Evolutionary conservation across 2,113 vertebrate genomes (phyloP).

Genomic region (Daphoenositta chrysoptera): DNA sequence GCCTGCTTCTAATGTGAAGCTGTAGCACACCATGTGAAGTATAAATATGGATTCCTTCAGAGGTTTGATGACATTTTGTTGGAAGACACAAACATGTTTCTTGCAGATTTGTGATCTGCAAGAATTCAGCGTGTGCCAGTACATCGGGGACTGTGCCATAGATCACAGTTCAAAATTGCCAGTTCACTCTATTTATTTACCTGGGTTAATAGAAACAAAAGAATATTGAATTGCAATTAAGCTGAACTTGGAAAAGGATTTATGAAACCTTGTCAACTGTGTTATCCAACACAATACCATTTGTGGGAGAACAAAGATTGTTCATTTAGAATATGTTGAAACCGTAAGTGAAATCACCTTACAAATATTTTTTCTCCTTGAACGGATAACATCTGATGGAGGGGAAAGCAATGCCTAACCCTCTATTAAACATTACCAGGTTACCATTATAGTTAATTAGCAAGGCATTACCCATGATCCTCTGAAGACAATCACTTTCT

Average conservation of each 20-base stretch:
- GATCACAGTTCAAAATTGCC: slow-evolving; percentile 56
- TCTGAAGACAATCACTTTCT: slow-evolving; percentile 48
- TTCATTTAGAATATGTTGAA: slow-evolving; percentile 59
- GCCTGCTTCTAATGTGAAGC: slow-evolving; percentile 26
- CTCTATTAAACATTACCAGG: slow-evolving; percentile 35
- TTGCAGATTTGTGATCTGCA: slow-evolving; percentile 72
- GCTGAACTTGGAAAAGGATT: slow-evolving; percentile 49
- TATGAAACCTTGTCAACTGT: slow-evolving; percentile 51
- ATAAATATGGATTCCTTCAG: slow-evolving; percentile 60
- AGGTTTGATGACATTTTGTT: slow-evolving; percentile 67
- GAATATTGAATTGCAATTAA: slow-evolving; percentile 51
- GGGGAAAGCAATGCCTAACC: slow-evolving; percentile 14
- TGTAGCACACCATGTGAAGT: neutral
- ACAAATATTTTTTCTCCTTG: slow-evolving; percentile 58
- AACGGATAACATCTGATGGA: slow-evolving; percentile 56
- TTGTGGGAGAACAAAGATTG: slow-evolving; percentile 40
- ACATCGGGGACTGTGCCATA: slow-evolving; percentile 32
- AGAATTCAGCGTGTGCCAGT: slow-evolving; percentile 52
- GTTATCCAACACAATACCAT: slow-evolving; percentile 54
- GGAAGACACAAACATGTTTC: slow-evolving; percentile 46
- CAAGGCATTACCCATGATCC: slow-evolving; percentile 20
- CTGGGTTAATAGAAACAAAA: slow-evolving; percentile 60
- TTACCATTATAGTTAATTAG: slow-evolving; percentile 41
- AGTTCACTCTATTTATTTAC: slow-evolving; percentile 60
- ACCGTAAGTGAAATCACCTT: slow-evolving; percentile 57